These are phyloP conservation scores for Embidobia sp. DNA, from an alignment of 2,888 invertebrate species.

Conservation along the genomic window DNA sequence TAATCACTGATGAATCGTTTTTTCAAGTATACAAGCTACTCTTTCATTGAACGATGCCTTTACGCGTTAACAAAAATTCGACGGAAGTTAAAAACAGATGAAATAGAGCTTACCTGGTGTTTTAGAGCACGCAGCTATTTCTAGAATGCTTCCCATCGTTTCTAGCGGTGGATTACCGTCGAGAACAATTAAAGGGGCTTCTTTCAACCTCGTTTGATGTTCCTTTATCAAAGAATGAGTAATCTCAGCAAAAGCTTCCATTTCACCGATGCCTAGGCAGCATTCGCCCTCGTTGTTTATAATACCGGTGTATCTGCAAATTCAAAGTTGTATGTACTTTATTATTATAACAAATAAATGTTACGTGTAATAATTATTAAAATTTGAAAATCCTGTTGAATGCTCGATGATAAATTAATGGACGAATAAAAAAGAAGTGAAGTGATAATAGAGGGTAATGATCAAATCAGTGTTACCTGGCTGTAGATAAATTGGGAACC, in stretches of 20 bases:
- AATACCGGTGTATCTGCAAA: constrained; percentile 90
- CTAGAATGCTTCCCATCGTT: constrained; percentile 86
- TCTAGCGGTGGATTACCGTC: constrained; percentile 91
- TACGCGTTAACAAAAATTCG: no score
- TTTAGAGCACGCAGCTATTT: constrained; percentile 84
- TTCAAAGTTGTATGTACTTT: no score
- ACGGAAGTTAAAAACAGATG: constrained; percentile 1
- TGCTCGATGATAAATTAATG: no score
- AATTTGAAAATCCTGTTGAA: neutral
- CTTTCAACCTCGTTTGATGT: constrained; percentile 84
- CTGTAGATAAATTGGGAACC: constrained; percentile 70
- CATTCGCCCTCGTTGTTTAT: constrained; percentile 90
- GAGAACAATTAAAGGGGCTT: constrained; percentile 89
- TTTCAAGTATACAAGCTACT: no score
- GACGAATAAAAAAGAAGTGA: no score
- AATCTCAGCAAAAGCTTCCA: constrained; percentile 89
- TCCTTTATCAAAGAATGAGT: constrained; percentile 85
- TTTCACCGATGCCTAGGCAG: constrained; percentile 90
- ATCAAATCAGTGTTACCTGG: constrained; percentile 69
- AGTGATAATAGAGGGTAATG: no score
- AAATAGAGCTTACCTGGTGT: constrained; percentile 86
- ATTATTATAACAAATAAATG: no score
- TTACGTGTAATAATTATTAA: no score
- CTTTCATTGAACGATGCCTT: no score
- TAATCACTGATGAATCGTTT: no score